These are phyloP conservation scores for Alosa sapidissima DNA, from an alignment of 2,797 vertebrate species.

Conservation along the genomic window DNA sequence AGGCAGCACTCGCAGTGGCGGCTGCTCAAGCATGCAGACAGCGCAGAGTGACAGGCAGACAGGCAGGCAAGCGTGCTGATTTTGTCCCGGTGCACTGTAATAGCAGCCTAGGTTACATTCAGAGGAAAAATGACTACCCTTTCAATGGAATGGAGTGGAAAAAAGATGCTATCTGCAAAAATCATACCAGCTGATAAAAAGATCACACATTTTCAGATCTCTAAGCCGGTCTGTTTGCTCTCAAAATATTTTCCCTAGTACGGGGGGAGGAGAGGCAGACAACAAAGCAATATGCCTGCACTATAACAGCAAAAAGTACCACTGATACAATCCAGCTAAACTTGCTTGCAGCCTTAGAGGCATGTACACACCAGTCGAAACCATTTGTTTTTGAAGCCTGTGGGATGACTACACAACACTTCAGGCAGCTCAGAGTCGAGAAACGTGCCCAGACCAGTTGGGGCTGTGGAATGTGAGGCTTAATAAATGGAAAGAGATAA, in stretches of 20 bases:
- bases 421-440: background rate
- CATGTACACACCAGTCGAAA: background rate
- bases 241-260: background rate
- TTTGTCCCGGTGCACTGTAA: constrained; percentile 3
- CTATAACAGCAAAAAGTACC: background rate
- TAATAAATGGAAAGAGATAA: background rate
- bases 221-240: background rate
- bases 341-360: background rate
- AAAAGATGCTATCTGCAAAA: background rate
- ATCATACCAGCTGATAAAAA: background rate
- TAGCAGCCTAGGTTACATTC: background rate
- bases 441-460: constrained; percentile 16
- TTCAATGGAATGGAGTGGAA: background rate
- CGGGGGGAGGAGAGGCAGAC: background rate
- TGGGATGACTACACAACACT: background rate
- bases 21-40: background rate
- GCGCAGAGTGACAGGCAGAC: background rate
- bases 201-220: background rate
- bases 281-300: background rate
- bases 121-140: background rate
- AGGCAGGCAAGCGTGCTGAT: background rate
- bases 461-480: background rate
- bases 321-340: background rate
- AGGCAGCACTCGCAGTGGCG: background rate
- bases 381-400: background rate